phyloP scores from a whole-genome alignment of 2,797 vertebrate genomes.

The Danio kyathit region DNA sequence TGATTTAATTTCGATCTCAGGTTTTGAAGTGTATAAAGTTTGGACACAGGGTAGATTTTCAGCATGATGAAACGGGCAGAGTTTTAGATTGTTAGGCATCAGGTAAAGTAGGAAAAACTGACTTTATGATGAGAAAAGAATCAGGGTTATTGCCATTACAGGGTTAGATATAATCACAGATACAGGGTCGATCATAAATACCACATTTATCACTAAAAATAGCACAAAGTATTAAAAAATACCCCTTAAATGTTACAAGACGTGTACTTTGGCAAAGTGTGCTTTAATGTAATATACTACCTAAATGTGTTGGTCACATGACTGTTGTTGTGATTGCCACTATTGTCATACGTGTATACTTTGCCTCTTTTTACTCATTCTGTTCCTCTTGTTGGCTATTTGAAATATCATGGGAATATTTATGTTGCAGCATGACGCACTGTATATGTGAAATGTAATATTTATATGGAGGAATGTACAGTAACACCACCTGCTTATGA shows the following conservation, averaged over 20 bases:
- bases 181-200: conserved; percentile 77
- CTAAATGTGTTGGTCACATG: conserved; percentile 74
- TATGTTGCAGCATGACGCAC: conserved; percentile 83
- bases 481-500: conserved; percentile 31
- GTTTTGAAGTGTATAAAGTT: conserved; percentile 55
- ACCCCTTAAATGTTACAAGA: not conserved
- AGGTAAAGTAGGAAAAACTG: conserved; percentile 28
- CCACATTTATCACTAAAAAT: conserved; percentile 54
- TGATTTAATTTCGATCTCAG: conserved; percentile 74
- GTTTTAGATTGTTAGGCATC: conserved; percentile 16
- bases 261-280: conserved; percentile 64
- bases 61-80: not conserved
- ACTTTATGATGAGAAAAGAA: conserved; percentile 48
- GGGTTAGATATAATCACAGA: conserved; percentile 73
- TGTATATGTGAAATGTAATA: conserved; percentile 70
- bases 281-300: conserved; percentile 76
- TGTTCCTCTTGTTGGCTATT: conserved; percentile 75
- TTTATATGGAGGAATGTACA: conserved; percentile 59
- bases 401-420: conserved; percentile 78
- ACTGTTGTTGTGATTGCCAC: conserved; percentile 72
- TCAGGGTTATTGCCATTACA: conserved; percentile 68
- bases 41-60: conserved; percentile 70
- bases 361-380: conserved; percentile 66
- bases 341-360: conserved; percentile 71
- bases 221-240: conserved; percentile 60